phyloP scores from a whole-genome alignment of 2,113 vertebrate species.

The Blennius ocellaris region DNA sequence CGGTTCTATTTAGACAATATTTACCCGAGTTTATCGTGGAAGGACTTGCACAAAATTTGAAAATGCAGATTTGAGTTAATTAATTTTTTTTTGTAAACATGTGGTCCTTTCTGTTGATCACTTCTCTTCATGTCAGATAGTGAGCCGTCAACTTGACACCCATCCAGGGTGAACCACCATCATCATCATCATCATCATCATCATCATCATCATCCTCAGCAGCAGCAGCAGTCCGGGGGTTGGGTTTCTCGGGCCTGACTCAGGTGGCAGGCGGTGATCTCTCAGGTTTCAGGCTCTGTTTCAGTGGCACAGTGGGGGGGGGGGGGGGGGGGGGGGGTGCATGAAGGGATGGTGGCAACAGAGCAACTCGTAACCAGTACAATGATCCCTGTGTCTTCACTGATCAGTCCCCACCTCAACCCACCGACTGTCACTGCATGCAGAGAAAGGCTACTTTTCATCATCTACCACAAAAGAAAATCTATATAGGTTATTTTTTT shows the following conservation, averaged over 20 bases:
- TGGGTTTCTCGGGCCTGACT: slow-evolving; percentile 47
- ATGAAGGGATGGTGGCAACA: slow-evolving; percentile 5
- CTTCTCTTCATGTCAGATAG: neutral
- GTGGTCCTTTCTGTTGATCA: too few relatives aligned
- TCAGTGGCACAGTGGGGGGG: slow-evolving; percentile 48
- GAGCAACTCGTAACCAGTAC: slow-evolving; percentile 25
- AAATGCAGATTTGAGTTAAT: too few relatives aligned
- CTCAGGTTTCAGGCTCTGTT: slow-evolving; percentile 78
- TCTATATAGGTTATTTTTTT: too few relatives aligned
- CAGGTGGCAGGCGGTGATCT: slow-evolving; percentile 45
- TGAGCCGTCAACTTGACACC: slow-evolving; percentile 19
- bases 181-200: neutral
- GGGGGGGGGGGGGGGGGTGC: neutral
- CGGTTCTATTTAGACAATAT: neutral
- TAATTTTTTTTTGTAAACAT: too few relatives aligned
- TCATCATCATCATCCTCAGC: too few relatives aligned
- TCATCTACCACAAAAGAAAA: too few relatives aligned
- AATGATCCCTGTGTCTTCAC: slow-evolving; percentile 73
- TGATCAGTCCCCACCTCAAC: slow-evolving; percentile 54
- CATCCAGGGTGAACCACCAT: neutral
- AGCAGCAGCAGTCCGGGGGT: slow-evolving; percentile 33
- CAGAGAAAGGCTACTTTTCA: too few relatives aligned
- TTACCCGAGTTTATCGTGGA: neutral
- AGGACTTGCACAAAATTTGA: too few relatives aligned
- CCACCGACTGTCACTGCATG: too few relatives aligned